Conservation (phyloP, 2,797 vertebrate species). For the Discoglossus pictus region DNA sequence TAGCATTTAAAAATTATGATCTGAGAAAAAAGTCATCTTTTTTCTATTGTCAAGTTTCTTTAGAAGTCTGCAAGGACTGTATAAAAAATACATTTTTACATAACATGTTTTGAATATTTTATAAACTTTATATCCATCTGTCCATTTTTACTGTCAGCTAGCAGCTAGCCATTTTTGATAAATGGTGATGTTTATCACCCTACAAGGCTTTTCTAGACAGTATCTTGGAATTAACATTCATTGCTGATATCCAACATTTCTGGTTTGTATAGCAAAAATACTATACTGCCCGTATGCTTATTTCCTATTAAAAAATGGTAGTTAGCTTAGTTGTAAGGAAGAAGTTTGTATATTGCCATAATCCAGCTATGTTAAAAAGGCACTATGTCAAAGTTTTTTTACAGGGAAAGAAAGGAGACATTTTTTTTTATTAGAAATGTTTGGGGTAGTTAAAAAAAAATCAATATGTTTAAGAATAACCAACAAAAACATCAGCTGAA, state of each 20-base stretch:
- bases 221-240: slow-evolving; percentile 23
- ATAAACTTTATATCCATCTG: slow-evolving; percentile 44
- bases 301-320: not conserved
- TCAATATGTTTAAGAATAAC: too few species aligned
- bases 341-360: too few species aligned
- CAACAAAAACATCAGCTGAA: too few species aligned
- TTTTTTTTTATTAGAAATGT: too few species aligned
- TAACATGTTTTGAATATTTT: slow-evolving; percentile 25
- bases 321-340: too few species aligned
- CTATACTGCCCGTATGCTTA: slow-evolving; percentile 17
- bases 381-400: too few species aligned
- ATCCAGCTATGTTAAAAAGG: too few species aligned
- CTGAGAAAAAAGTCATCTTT: too few species aligned
- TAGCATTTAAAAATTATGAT: too few species aligned
- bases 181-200: slow-evolving; percentile 32
- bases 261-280: not conserved
- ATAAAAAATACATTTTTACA: slow-evolving; percentile 4
- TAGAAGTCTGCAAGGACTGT: not conserved
- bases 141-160: slow-evolving; percentile 25
- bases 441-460: too few species aligned
- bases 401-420: too few species aligned
- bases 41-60: slow-evolving; percentile 6
- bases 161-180: slow-evolving; percentile 30
- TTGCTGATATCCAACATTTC: slow-evolving; percentile 30
- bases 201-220: slow-evolving; percentile 19